phyloP scores from a whole-genome alignment of 30 jellyfish, hydroid and myxozoan species.

The Nemopilema nomurai region DNA sequence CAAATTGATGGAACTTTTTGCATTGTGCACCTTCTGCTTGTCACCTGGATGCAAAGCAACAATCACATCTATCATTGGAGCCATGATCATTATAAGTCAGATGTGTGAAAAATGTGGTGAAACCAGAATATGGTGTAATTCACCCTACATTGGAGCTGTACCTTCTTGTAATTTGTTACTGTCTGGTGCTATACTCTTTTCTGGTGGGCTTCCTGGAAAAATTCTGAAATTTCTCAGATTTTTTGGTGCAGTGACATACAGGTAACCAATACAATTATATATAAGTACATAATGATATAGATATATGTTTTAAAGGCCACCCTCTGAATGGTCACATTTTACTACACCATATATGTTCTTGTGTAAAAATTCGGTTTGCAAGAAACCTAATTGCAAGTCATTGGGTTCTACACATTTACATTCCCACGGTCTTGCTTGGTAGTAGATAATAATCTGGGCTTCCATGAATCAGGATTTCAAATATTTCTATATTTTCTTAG shows the following conservation, averaged over 20 bases:
- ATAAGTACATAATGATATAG: not conserved
- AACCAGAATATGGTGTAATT: slow-evolving; percentile 8
- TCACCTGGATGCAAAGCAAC: too few species aligned
- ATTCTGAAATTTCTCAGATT: slow-evolving; percentile 20
- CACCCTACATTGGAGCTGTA: slow-evolving; percentile 21
- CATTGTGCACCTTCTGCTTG: too few species aligned
- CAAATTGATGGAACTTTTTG: too few species aligned
- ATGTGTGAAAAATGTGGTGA: too few species aligned
- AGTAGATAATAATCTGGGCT: slow-evolving; percentile 4
- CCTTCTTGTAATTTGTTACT: slow-evolving; percentile 22
- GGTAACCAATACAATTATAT: not conserved
- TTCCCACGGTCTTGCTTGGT: not conserved
- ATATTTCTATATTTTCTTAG: slow-evolving; percentile 5
- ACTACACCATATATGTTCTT: not conserved
- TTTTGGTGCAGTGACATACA: slow-evolving; percentile 22
- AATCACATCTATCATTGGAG: too few species aligned
- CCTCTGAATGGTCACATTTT: not conserved
- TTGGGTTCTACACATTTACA: not conserved
- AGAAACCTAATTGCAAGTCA: not conserved
- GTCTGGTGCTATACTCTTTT: slow-evolving; percentile 23
- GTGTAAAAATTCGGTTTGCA: not conserved
- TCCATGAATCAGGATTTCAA: slow-evolving; percentile 4
- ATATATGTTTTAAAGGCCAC: not conserved
- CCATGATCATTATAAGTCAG: too few species aligned
- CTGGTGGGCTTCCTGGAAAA: slow-evolving; percentile 30